These are phyloP conservation scores for Lepus timidus DNA, from an alignment of 2,113 vertebrate species.

Conservation along the genomic window DNA sequence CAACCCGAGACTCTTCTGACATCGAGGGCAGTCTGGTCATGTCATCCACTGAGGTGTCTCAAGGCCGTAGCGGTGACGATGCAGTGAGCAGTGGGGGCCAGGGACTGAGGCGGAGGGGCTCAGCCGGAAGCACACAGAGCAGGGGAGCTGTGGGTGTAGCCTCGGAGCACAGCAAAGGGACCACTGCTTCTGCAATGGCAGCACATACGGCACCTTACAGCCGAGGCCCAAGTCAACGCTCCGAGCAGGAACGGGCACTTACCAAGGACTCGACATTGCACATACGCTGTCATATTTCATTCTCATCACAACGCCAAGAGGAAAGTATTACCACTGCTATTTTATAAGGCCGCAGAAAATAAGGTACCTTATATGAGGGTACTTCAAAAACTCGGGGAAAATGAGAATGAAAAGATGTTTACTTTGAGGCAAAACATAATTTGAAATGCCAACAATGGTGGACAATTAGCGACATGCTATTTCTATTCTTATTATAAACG, in stretches of 20 bases:
- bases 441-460: not conserved
- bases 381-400: no score
- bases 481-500: not conserved
- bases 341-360: constrained; percentile 7
- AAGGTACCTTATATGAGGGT: not conserved
- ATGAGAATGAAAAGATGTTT: no score
- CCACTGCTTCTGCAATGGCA: constrained; percentile 7
- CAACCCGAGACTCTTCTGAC: not conserved
- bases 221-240: not conserved
- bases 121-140: not conserved
- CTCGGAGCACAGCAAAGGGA: not conserved
- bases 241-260: not conserved
- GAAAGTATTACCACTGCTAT: not conserved
- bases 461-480: not conserved
- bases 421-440: no score
- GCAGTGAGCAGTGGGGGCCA: no score
- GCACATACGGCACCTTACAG: not conserved
- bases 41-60: not conserved
- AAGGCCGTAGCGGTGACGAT: not conserved
- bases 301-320: constrained; percentile 1
- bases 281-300: constrained; percentile 26
- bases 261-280: constrained; percentile 9
- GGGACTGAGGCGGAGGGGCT: not conserved
- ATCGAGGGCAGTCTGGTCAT: not conserved
- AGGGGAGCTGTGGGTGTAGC: not conserved